Base-by-base conservation (phyloP, 2,797 vertebrate species). In the Hafferia zeledoni region DNA sequence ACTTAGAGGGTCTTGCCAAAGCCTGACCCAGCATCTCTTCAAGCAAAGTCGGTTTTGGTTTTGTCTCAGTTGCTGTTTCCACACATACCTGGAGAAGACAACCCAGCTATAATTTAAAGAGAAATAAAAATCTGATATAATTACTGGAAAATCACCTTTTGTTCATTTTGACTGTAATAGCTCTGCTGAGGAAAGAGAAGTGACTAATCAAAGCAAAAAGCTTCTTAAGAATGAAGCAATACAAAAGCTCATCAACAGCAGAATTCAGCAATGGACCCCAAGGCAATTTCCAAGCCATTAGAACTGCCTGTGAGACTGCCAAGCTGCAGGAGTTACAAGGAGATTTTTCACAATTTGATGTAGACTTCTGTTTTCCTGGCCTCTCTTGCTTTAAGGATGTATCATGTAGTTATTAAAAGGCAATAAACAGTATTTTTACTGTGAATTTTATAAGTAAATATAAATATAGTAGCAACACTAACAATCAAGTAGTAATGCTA, bases 21-120 rank as follows among this genome's bases (percentile, higher is more conserved):
- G 97, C 98, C 75, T 98, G 98, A 77, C 98, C 98, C 65, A 93
- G 97, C 44, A 98, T 94, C 49, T 98, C 97, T 92, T 99, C 98
- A 87, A 97, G 97, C 0, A 98, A 98, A 79, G 96, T 98, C 96
- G 98, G 98, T 95, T 97, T 98, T 13, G 98, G 98, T 84, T 98
- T 98, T 72, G 98, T 97, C 89, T 99, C 98, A 0, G 97, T 98
- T 8, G 97, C 94, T 47, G 96, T 97, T 55, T 97, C 97, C 84
- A 98, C 97, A 5, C 97, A 97, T 11, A 97, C 96, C 87, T 98
- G 98, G 44, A 99, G 95, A 91, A 98, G 87, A 43, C 98, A 98
- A 44, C 98, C 98, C 52, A 98, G 89, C 98, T 99, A 74, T 55
- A 84, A 83, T 78, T 83, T 77, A 57, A 81, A 33, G 49, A 10